These are phyloP conservation scores for Anseranas semipalmata DNA, from an alignment of 2,113 vertebrate species.

Conservation along the genomic window DNA sequence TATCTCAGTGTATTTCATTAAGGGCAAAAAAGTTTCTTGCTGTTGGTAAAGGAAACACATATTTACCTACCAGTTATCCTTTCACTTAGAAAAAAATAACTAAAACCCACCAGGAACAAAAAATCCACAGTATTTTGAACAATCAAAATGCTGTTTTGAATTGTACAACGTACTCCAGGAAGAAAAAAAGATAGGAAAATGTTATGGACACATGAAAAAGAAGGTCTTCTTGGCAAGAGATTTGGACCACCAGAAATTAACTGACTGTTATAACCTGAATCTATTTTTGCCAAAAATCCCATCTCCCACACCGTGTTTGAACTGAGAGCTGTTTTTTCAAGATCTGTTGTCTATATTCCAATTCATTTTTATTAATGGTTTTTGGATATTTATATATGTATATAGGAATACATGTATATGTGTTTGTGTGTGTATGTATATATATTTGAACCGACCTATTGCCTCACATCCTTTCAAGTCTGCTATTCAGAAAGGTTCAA, in stretches of 20 bases:
- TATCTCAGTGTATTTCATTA: not conserved
- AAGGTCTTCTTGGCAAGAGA: constrained; percentile 43
- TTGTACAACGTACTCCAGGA: not conserved
- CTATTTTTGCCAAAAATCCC: not conserved
- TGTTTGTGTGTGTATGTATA: not conserved
- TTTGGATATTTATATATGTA: not conserved
- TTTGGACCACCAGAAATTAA: constrained; percentile 46
- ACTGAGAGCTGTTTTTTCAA: not conserved
- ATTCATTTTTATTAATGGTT: not conserved
- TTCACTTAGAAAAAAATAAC: not conserved
- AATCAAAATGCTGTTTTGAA: not conserved
- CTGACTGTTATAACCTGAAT: constrained; percentile 6
- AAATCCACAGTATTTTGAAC: not conserved
- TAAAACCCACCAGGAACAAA: not conserved
- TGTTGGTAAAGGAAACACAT: not conserved
- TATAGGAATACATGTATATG: not conserved
- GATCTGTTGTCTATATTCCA: not conserved
- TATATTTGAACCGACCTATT: not conserved
- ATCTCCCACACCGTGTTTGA: not conserved
- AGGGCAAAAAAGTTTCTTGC: not conserved
- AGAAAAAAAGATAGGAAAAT: not conserved
- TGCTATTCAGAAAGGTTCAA: not conserved
- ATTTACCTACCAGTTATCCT: not conserved
- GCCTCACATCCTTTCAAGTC: not conserved
- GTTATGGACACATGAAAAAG: not conserved